These are phyloP conservation scores for Actenoides lindsayi DNA, from an alignment of 2,113 vertebrate genomes.

Conservation along the genomic window DNA sequence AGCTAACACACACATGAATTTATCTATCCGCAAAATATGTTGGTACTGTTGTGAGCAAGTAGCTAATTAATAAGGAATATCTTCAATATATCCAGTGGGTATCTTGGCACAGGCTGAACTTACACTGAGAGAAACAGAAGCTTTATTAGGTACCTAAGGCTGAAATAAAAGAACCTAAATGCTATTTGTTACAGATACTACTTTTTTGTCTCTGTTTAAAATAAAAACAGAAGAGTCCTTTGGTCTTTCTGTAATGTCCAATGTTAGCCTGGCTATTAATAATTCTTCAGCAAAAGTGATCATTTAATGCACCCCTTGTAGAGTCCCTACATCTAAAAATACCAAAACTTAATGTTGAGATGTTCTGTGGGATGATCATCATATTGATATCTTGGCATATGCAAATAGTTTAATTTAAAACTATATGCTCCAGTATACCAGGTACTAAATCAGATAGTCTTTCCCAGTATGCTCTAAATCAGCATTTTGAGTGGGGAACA, in stretches of 20 bases:
- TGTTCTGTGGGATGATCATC: not conserved
- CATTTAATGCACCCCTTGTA: not conserved
- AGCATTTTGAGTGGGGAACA: not conserved
- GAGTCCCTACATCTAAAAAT: not conserved
- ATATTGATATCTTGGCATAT: not conserved
- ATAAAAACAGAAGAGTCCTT: not conserved
- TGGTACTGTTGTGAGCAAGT: not conserved
- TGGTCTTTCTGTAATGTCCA: not conserved
- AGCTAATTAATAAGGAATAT: not conserved
- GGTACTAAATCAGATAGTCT: not conserved
- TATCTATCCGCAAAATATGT: not conserved
- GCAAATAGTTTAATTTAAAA: not conserved
- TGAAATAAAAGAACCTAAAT: not conserved
- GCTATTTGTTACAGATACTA: not conserved
- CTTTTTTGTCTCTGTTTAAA: not conserved
- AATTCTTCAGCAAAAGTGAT: not conserved
- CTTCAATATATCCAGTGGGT: not conserved
- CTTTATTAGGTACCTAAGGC: conserved; percentile 53
- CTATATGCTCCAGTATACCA: not conserved
- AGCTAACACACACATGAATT: not conserved
- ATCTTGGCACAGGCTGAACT: conserved; percentile 59
- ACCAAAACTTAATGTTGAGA: not conserved
- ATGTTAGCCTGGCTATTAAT: not conserved
- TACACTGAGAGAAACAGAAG: conserved; percentile 75
- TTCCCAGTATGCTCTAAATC: not conserved